Base-by-base conservation (phyloP, 2,888 invertebrate species). In the Mesorhabditis spiculigera region DNA sequence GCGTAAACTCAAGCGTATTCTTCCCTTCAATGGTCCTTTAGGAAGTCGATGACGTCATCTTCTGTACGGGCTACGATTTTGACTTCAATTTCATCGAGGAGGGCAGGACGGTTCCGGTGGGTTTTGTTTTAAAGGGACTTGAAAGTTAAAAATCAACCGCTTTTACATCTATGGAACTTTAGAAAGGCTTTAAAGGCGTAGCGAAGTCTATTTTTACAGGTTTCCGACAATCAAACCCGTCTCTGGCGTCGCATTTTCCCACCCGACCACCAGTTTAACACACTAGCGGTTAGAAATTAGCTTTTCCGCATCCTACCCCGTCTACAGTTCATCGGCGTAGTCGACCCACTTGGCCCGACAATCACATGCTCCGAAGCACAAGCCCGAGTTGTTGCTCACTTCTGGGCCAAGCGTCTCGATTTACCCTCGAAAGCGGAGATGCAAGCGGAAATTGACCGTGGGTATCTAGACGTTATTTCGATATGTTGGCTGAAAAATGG, bases 201-300 rank as follows among this genome's bases (percentile, higher is more conserved):
- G 58, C 3, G n/a, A 50, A 1, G 8, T n/a, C 8, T n/a, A n/a
- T 10, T 2, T 13, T 13, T 50, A 13, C 58, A 50, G 58, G 58
- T 50, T 50, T 50, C 58, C n/a, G 74, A 81, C 70, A 81, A 80
- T 68, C 81, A 80, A 66, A 75, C 73, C 42, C 78, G 77, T 41
- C 71, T 81, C 16, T 84, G 82, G 68, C 79, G 81, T 63, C 75
- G 78, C 50, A 81, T 84, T 69, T 85, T 77, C 68, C 75, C 77
- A 5, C 74, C 78, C 3, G 75, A 78, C 8, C 66, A 80, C 41
- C 41, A 69, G 5, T 80, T 82, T 67, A 70, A 77, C 43, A 81
- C 78, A 61, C 69, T 85, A 41, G 85, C 77, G 6, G 71, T 71
- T 61, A n/a, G 67, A 16, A 63, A 63, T 8, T 10, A 28, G 3